Evolutionary conservation across 2,888 invertebrate species (phyloP).

Genomic region (Antheraea yamamai): DNA sequence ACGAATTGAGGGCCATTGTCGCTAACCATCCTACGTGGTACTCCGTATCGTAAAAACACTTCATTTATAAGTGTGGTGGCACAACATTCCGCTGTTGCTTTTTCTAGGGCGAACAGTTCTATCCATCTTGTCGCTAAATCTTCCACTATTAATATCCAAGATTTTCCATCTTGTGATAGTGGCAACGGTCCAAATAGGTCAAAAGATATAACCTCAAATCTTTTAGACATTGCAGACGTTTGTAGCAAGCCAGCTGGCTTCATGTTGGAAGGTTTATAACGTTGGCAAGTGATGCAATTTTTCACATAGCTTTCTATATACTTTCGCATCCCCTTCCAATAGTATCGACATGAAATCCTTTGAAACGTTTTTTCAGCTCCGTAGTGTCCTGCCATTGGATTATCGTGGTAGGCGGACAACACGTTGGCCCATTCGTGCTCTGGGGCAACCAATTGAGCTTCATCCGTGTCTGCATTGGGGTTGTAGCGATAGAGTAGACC

Average conservation of each 20-base stretch:
- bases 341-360: constrained; percentile 22
- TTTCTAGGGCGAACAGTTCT: constrained; percentile 35
- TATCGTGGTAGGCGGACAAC: not conserved
- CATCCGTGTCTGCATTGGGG: not conserved
- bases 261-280: constrained; percentile 19
- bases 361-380: constrained; percentile 9
- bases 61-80: constrained; percentile 44
- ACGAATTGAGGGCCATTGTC: too few species aligned
- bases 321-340: constrained; percentile 28
- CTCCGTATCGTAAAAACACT: constrained; percentile 47
- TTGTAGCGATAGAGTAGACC: not conserved
- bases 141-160: constrained; percentile 35
- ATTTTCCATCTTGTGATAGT: constrained; percentile 15
- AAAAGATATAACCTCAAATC: constrained; percentile 44
- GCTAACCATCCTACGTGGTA: constrained; percentile 39
- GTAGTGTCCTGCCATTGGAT: constrained; percentile 1
- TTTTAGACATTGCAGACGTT: constrained; percentile 15
- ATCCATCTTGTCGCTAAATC: constrained; percentile 37
- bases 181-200: constrained; percentile 43
- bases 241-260: constrained; percentile 25
- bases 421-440: constrained; percentile 3
- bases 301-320: constrained; percentile 32
- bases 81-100: constrained; percentile 38
- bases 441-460: not conserved
- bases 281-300: constrained; percentile 41